Base-by-base conservation (phyloP, 2,113 vertebrate species). In the Gymnarchus niloticus region DNA sequence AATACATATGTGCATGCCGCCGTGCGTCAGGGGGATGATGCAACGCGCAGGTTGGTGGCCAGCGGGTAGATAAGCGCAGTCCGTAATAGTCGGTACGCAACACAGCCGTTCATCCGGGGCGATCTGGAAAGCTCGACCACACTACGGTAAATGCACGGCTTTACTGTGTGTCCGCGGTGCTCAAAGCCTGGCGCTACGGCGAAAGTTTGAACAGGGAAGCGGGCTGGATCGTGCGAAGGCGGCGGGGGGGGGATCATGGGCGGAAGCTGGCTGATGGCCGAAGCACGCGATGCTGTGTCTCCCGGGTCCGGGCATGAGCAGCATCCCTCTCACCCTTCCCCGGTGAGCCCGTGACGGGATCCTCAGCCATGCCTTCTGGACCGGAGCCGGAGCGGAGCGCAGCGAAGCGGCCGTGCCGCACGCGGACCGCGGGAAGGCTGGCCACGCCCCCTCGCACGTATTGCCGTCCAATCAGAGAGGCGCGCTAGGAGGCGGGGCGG, bases 241-340 rank as follows among this genome's bases (percentile, higher is more conserved):
- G 17, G 33, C 69, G 10, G 12, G 23, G 41, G 23, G 48, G 46
- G 41, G 25, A 37, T n/a, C 44, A n/a, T 7, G 23, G 41, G 23
- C 78, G 46, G 41, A 51, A 37, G 51, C 44, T 25, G 21, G 51
- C 49, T 52, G 21, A 52, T 56, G 10, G 28, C 23, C 51, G 49
- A 54, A 6, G 17, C 49, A 37, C 17, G 46, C 14, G 28, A 19
- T 44, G 48, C 84, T 41, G 48, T 56, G 28, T 77, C 19, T 73
- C 2, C 3, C 7, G 21, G n/a, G 51, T 25, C 19, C 49, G 33
- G 49, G 25, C 33, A 23, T 51, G 9, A 8, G 33, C 52, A 37
- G 65, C 52, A 85, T 81, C 69, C 56, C 28, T 90, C 92, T 94
- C 90, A 93, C 92, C 90, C 84, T 44, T 23, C 78, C 77, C 83